Conservation (phyloP, 2,797 vertebrate genomes). For the Eospalax fontanierii region DNA sequence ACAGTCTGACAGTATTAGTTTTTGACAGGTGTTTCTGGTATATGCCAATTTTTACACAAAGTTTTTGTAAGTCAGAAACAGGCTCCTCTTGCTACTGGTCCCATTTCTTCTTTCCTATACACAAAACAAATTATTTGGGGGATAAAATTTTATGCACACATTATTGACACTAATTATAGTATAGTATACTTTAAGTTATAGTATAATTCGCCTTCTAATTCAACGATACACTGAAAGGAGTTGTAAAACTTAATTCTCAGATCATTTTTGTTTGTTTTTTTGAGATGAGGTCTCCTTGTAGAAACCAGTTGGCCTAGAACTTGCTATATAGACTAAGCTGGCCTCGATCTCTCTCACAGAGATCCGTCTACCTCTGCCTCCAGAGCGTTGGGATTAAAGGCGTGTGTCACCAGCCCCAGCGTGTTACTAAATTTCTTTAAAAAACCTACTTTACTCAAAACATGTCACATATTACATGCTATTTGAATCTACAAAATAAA, state of each 20-base stretch:
- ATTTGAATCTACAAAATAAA: neutral
- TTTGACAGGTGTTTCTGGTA: constrained; percentile 2
- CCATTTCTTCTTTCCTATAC: constrained; percentile 15
- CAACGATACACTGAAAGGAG: constrained; percentile 37
- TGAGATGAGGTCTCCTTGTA: too few relatives aligned
- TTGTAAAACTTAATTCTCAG: constrained; percentile 3
- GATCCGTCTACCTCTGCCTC: neutral
- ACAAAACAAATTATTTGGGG: constrained; percentile 29
- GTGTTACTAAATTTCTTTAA: neutral
- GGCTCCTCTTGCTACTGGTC: neutral
- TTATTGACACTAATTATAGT: constrained; percentile 32
- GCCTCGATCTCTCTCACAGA: neutral
- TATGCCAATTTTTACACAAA: constrained; percentile 49
- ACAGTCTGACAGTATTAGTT: neutral
- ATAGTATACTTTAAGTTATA: neutral
- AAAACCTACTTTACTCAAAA: constrained; percentile 21
- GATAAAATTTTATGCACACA: constrained; percentile 16
- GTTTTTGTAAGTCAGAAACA: constrained; percentile 36
- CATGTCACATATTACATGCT: neutral
- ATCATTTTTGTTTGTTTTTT: neutral
- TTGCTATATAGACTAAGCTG: neutral
- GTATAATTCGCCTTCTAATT: neutral
- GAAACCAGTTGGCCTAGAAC: neutral
- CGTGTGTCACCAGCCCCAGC: neutral
- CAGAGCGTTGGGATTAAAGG: neutral